A percentile compares a stretch with the other conserved stretches of the same genome.
These are phyloP conservation scores for Spea multiplicata DNA, from an alignment of 2,113 vertebrate genomes.

Conservation along the genomic window DNA sequence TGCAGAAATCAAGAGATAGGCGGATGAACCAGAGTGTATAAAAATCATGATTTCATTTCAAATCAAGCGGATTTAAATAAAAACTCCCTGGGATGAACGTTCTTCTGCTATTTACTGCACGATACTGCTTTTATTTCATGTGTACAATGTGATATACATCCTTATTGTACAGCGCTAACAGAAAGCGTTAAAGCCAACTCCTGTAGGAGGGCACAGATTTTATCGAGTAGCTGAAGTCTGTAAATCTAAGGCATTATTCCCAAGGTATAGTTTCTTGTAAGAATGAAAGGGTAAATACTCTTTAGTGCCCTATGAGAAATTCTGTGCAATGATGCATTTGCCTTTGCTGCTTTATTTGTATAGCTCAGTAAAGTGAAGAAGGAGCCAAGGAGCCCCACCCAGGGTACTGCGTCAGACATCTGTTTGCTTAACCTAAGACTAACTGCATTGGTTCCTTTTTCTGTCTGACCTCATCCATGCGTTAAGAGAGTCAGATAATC, in stretches of 20 bases:
- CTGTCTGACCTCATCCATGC: not conserved
- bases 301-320: not conserved
- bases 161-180: not conserved
- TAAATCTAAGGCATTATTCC: not conserved
- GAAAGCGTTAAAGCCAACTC: not conserved
- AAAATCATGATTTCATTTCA: too few species aligned
- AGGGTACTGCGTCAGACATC: conserved; percentile 4
- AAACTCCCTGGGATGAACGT: too few species aligned
- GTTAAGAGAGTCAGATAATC: not conserved
- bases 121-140: too few species aligned
- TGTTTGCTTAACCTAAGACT: conserved; percentile 20
- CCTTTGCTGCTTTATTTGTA: conserved; percentile 7
- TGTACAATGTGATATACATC: not conserved
- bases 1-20: too few species aligned
- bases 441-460: not conserved
- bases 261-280: not conserved
- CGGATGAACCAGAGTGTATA: too few species aligned
- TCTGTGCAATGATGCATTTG: not conserved
- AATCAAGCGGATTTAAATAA: too few species aligned
- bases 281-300: not conserved
- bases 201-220: not conserved
- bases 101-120: too few species aligned
- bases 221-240: not conserved
- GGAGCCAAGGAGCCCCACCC: not conserved
- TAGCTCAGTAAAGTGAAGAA: conserved; percentile 3